A percentile compares a stretch with the other conserved stretches of the same genome.
These are phyloP conservation scores for Helicolenus hilgendorfi DNA, from an alignment of 2,797 vertebrate genomes.

Conservation along the genomic window DNA sequence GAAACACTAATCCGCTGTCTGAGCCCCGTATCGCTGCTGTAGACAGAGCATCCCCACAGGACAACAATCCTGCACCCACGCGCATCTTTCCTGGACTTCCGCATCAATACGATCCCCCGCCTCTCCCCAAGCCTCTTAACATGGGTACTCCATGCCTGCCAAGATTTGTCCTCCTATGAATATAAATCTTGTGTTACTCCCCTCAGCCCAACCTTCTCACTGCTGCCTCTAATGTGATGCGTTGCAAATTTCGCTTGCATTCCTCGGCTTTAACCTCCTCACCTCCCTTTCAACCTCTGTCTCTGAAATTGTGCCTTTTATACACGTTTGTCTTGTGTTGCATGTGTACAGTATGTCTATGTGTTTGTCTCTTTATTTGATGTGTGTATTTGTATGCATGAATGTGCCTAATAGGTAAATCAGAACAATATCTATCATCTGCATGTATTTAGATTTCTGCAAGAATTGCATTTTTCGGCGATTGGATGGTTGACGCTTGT, in stretches of 20 bases:
- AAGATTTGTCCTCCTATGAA: conserved; percentile 62
- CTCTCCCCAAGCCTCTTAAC: conserved; percentile 54
- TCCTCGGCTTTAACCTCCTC: conserved; percentile 23
- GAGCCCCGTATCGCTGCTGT: conserved; percentile 67
- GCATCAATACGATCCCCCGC: conserved; percentile 66
- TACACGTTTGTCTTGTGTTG: background rate
- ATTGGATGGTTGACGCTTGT: too few relatives aligned
- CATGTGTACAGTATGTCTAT: background rate
- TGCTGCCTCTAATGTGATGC: conserved; percentile 46
- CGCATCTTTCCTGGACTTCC: conserved; percentile 67
- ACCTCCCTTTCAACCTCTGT: background rate
- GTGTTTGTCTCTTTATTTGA: background rate
- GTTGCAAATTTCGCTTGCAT: conserved; percentile 53
- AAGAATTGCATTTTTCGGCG: too few relatives aligned
- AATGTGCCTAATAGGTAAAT: background rate
- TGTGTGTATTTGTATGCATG: background rate
- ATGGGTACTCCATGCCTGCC: conserved; percentile 68
- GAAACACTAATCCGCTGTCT: conserved; percentile 84
- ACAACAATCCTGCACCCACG: conserved; percentile 73
- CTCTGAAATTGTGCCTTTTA: background rate
- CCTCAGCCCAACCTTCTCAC: conserved; percentile 25
- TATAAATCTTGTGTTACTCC: conserved; percentile 63
- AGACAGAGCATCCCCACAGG: conserved; percentile 70
- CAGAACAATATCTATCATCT: conserved; percentile 25
- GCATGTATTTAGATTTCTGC: background rate